A percentile compares a stretch with the other conserved stretches of the same genome.
Evolutionary conservation across 2,113 vertebrate species (phyloP).

Genomic region (Chlorodrepanis virens): DNA sequence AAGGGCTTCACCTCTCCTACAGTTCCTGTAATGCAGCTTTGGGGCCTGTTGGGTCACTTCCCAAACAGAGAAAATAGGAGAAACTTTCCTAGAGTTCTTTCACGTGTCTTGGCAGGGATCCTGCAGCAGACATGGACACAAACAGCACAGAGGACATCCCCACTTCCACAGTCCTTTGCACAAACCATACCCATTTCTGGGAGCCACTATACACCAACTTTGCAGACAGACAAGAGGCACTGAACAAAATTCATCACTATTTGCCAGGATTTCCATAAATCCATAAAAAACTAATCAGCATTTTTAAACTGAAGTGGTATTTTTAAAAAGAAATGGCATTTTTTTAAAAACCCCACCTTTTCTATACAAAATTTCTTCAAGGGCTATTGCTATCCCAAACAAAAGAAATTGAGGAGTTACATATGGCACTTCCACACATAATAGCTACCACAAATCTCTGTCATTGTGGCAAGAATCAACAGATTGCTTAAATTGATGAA

Average conservation of each 20-base stretch:
- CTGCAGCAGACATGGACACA: background rate
- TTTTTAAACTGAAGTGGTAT: background rate
- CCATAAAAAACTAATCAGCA: background rate
- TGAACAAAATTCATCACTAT: background rate
- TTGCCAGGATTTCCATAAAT: background rate
- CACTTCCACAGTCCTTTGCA: background rate
- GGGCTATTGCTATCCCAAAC: background rate
- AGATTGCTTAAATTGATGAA: background rate
- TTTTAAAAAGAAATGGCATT: background rate
- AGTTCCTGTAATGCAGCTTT: background rate
- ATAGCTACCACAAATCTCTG: background rate
- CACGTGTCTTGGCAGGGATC: background rate
- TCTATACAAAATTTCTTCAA: background rate
- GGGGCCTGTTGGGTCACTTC: background rate
- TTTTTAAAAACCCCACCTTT: background rate
- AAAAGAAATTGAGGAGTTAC: background rate
- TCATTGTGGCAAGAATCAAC: background rate
- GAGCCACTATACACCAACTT: background rate
- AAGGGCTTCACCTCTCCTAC: background rate
- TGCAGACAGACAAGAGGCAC: background rate
- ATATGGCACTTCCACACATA: background rate
- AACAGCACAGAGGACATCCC: background rate
- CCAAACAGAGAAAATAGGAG: background rate
- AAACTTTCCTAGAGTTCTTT: background rate
- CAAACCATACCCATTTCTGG: background rate